A percentile compares a stretch with the other conserved stretches of the same genome.
These are phyloP conservation scores for Xestia sexstrigata DNA, from an alignment of 2,888 invertebrate species.

Conservation along the genomic window DNA sequence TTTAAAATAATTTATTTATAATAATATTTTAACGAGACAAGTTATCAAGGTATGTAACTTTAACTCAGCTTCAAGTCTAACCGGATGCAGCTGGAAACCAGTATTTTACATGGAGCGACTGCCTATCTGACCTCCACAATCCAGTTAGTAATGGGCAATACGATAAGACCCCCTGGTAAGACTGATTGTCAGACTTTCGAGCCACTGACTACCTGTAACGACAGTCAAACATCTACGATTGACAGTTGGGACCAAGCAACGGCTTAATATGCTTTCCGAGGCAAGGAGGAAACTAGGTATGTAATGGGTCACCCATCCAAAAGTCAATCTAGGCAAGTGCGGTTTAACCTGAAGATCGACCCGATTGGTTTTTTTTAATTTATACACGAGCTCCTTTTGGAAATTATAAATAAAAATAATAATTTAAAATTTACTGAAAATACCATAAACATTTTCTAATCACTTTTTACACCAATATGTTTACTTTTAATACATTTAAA, in stretches of 20 bases:
- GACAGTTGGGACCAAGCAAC: neutral
- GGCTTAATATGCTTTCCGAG: too few relatives aligned
- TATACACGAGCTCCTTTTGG: neutral
- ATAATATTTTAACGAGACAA: conserved; percentile 17
- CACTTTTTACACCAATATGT: neutral
- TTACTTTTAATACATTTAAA: too few relatives aligned
- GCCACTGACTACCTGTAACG: neutral
- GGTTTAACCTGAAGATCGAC: neutral
- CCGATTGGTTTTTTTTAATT: neutral
- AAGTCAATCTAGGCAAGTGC: rapidly evolving
- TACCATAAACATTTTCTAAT: neutral
- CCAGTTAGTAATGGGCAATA: neutral
- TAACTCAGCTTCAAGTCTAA: neutral
- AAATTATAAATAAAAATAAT: neutral
- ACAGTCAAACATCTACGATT: neutral
- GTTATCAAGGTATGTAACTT: neutral
- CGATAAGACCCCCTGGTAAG: neutral
- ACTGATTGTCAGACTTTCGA: neutral
- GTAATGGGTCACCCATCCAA: neutral
- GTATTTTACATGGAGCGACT: neutral
- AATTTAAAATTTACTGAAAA: neutral
- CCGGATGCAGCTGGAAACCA: neutral
- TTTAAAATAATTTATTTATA: conserved; percentile 6
- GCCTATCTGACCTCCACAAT: neutral
- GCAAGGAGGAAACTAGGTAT: neutral